phyloP scores from a whole-genome alignment of 2,113 vertebrate genomes.

The Hymenochirus boettgeri region DNA sequence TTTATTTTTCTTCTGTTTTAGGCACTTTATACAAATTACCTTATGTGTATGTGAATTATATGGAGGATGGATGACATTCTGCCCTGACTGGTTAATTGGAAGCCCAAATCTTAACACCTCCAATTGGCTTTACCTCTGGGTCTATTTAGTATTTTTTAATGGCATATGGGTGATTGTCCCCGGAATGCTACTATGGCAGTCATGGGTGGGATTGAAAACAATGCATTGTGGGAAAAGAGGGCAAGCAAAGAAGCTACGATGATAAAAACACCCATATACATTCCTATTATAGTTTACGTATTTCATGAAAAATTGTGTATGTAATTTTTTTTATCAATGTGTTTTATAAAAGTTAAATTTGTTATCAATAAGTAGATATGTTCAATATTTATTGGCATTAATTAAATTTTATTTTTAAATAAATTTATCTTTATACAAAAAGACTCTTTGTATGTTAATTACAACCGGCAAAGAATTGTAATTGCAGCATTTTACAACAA shows the following conservation, averaged over 20 bases:
- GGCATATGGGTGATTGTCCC: conserved; percentile 61
- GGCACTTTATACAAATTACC: conserved; percentile 72
- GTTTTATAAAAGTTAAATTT: conserved; percentile 10
- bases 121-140: conserved; percentile 69
- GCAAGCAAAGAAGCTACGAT: conserved; percentile 46
- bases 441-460: no score
- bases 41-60: conserved; percentile 65
- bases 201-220: conserved; percentile 59
- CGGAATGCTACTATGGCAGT: conserved; percentile 67
- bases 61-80: conserved; percentile 68
- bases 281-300: neutral
- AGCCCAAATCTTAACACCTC: conserved; percentile 65
- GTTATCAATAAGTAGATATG: conserved; percentile 3
- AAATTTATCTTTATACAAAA: no score
- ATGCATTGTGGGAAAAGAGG: conserved; percentile 43
- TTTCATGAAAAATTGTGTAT: neutral
- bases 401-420: no score
- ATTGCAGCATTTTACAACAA: no score
- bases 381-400: no score
- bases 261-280: conserved; percentile 20
- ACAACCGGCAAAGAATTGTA: no score
- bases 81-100: conserved; percentile 64
- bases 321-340: neutral
- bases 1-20: conserved; percentile 40
- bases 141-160: conserved; percentile 73